Conservation (phyloP, 2,113 vertebrate species). For the Eonycteris spelaea region DNA sequence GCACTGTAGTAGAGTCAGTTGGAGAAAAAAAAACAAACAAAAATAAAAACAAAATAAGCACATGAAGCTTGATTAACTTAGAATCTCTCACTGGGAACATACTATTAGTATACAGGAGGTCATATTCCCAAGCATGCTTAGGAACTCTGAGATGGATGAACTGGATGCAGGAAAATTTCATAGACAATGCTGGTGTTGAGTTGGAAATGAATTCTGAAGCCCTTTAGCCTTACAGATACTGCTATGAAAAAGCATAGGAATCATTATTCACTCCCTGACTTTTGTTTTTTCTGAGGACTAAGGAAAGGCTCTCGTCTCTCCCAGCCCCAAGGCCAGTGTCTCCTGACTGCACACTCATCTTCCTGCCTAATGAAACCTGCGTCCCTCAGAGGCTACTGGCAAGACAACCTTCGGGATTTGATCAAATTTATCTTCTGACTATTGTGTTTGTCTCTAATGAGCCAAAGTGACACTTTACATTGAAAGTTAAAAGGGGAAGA, state of each 20-base stretch:
- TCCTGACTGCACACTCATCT: background rate
- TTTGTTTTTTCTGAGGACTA: background rate
- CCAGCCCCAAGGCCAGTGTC: background rate
- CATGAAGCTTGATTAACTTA: background rate
- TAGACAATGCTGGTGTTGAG: background rate
- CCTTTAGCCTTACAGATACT: background rate
- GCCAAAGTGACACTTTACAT: slow-evolving; percentile 33
- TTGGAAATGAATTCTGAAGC: background rate
- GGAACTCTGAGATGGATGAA: background rate
- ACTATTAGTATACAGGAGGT: background rate
- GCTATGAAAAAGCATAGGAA: background rate
- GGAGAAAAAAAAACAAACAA: background rate
- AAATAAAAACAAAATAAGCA: background rate
- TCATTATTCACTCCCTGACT: background rate
- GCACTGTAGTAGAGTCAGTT: background rate
- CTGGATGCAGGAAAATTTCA: background rate
- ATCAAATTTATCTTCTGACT: background rate
- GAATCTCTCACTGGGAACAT: background rate
- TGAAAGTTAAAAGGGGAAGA: slow-evolving; percentile 7
- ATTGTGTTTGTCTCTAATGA: slow-evolving; percentile 39
- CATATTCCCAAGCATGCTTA: background rate
- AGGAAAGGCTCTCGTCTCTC: background rate
- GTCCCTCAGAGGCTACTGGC: background rate
- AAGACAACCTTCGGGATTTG: background rate
- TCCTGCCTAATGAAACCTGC: background rate